Conservation (phyloP, 1,140 invertebrate species). For the Catajapyx aquilonaris region DNA sequence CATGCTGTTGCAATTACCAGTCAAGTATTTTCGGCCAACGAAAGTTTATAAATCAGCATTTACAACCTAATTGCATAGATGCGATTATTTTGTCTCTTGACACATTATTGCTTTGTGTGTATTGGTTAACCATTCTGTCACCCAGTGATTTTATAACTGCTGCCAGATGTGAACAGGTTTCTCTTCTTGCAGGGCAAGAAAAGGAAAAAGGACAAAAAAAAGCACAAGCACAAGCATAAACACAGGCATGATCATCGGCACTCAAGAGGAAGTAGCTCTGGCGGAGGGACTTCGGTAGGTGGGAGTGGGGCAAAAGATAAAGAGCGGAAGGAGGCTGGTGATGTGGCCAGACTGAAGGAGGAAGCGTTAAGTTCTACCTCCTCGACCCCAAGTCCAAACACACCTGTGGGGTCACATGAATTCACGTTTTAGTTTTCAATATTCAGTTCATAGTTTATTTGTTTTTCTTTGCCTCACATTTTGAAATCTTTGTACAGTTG, state of each 20-base stretch:
- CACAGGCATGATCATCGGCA: slow-evolving; percentile 20
- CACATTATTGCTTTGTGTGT: slow-evolving; percentile 1
- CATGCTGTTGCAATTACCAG: too few species aligned
- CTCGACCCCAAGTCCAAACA: too few species aligned
- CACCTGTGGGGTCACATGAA: too few species aligned
- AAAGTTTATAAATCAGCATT: background rate
- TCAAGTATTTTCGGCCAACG: background rate
- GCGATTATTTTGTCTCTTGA: background rate
- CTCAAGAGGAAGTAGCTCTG: too few species aligned
- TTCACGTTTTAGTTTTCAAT: too few species aligned
- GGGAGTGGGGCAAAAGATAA: slow-evolving; percentile 20
- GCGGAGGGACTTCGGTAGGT: too few species aligned
- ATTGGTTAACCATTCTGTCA: slow-evolving; percentile 2
- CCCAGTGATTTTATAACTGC: background rate
- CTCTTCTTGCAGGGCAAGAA: slow-evolving; percentile 33
- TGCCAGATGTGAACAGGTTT: slow-evolving; percentile 43
- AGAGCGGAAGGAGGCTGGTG: slow-evolving; percentile 22
- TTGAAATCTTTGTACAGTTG: too few species aligned
- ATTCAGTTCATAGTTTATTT: too few species aligned
- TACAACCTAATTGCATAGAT: background rate
- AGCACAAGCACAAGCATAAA: slow-evolving; percentile 21
- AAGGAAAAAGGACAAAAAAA: slow-evolving; percentile 32
- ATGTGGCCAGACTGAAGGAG: slow-evolving; percentile 22
- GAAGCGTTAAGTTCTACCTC: too few species aligned
- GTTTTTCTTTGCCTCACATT: too few species aligned